Evolutionary conservation across 2,888 invertebrate genomes (phyloP), one percentile per base, ranked within the genome.

Genomic region (Campoplex capitator): DNA sequence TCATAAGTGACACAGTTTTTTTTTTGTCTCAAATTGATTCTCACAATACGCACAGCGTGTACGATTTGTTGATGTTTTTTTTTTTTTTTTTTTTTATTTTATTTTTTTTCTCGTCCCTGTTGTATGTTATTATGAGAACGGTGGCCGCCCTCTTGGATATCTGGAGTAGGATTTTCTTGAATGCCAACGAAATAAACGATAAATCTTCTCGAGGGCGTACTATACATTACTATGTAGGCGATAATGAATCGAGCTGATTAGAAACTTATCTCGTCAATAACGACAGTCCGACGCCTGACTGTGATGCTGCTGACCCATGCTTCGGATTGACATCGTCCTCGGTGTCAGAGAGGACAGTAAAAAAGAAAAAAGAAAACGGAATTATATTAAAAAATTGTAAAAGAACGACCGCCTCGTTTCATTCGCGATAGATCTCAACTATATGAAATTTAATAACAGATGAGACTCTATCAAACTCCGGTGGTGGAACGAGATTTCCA

Each of bases 191-290:
- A 77, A 86, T 81, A 38, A 48, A 79, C 78, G 83, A 83, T 80
- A 86, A 82, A 84, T 85, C 54, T 13, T 76, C 51, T 8, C 42
- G n/a, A 35, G 76, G 28, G 32, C 45, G n/a, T 71, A 73, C 73
- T 73, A 76, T 86, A 79, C 82, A 62, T 70, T 83, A 83, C 85
- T 84, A 77, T 76, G 78, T 70, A 79, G 23, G 23, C 68, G 83
- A 88, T 86, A 81, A 86, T 86, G 83, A 88, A 88, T 87, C 78
- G 84, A 70, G 84, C 81, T 48, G 86, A 84, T 82, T 74, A 84
- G 62, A 84, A 54, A 76, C 70, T 84, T 87, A 87, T 87, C 77
- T 81, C 84, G 77, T 56, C 77, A 73, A 67, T 67, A 86, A 86
- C 86, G 86, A 81, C 86, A 78, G 84, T 81, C 56, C 62, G 86